Evolutionary conservation across 2,113 vertebrate species (phyloP).

Genomic region (Cinclus mexicanus): DNA sequence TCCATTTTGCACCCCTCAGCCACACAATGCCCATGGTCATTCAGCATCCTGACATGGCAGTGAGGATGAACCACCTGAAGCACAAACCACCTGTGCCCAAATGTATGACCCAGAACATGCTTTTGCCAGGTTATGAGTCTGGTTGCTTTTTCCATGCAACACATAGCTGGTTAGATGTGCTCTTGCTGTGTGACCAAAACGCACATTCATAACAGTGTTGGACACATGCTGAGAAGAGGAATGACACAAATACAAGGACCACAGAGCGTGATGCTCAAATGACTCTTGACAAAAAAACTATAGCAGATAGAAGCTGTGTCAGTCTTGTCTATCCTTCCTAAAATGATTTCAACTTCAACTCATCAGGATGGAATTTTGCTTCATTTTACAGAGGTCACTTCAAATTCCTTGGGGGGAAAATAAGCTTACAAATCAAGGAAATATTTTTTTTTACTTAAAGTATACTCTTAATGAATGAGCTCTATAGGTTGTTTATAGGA

Average conservation of each 20-base stretch:
- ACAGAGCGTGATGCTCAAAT: background rate
- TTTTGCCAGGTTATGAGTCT: background rate
- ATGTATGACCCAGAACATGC: background rate
- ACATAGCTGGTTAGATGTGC: rapidly evolving
- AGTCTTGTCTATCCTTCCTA: background rate
- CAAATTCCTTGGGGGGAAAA: background rate
- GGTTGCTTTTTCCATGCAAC: background rate
- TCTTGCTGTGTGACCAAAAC: background rate
- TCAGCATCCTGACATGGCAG: background rate
- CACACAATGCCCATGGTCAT: background rate
- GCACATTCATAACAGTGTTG: background rate
- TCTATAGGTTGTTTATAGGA: background rate
- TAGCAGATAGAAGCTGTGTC: background rate
- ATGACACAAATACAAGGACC: background rate
- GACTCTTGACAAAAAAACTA: background rate
- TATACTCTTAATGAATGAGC: background rate
- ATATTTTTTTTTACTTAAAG: background rate
- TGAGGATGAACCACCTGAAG: background rate
- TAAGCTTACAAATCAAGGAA: background rate
- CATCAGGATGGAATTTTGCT: background rate
- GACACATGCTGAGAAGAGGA: background rate
- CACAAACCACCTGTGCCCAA: background rate
- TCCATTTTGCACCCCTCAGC: background rate
- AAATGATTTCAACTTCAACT: background rate
- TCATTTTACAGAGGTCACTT: background rate